These are phyloP conservation scores for Myocastor coypus DNA, from an alignment of 2,113 vertebrate genomes.

Conservation along the genomic window DNA sequence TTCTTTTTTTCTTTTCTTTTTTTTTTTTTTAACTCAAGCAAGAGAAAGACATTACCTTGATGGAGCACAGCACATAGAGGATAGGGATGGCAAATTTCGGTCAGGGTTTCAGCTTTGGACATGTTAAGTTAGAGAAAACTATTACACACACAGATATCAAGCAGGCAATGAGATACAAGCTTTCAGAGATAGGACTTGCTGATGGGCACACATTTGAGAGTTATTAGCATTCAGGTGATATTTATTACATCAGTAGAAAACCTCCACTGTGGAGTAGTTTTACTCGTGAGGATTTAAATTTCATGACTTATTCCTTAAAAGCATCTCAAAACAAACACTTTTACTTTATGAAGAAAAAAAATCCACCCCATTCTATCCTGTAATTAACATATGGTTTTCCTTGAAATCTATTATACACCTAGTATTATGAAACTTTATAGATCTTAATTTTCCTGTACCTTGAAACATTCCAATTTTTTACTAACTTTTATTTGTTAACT, in stretches of 20 bases:
- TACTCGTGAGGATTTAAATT: conserved; percentile 15
- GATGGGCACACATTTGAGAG: not conserved
- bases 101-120: conserved; percentile 1
- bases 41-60: too few species aligned
- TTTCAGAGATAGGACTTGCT: not conserved
- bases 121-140: not conserved
- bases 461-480: conserved; percentile 32
- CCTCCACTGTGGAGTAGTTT: not conserved
- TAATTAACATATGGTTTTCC: not conserved
- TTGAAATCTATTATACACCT: not conserved
- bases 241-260: not conserved
- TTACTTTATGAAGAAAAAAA: not conserved
- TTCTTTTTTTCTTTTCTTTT: not conserved
- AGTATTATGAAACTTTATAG: not conserved
- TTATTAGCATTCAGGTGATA: not conserved
- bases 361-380: not conserved
- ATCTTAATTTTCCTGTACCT: not conserved
- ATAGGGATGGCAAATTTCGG: not conserved
- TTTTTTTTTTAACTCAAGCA: not conserved
- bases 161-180: not conserved
- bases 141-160: not conserved
- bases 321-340: not conserved
- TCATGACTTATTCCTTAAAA: not conserved
- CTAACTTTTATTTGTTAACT: not conserved
- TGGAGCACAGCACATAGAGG: not conserved